Conservation (phyloP, 2,113 vertebrate genomes). For the Elephantulus edwardii region DNA sequence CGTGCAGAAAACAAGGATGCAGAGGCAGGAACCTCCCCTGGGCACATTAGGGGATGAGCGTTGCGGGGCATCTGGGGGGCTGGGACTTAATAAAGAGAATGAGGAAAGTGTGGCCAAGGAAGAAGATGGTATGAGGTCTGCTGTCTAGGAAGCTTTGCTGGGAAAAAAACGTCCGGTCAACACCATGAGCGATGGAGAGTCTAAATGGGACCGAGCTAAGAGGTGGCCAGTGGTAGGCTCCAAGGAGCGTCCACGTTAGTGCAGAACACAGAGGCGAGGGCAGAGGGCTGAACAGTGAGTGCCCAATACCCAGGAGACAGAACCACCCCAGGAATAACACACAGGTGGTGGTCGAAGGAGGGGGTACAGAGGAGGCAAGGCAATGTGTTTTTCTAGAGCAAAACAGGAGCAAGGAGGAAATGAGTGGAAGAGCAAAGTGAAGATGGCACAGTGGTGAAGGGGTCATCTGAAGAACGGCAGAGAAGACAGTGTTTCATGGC, state of each 20-base stretch:
- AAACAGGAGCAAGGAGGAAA: not conserved
- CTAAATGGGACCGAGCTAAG: not conserved
- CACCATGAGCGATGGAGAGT: not conserved
- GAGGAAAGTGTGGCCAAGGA: not conserved
- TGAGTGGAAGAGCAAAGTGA: not conserved
- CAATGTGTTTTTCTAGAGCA: not conserved
- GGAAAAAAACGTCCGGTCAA: not conserved
- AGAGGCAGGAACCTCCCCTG: not conserved
- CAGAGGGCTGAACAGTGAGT: not conserved
- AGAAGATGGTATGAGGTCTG: not conserved
- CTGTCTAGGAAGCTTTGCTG: not conserved
- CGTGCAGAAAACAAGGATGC: not conserved
- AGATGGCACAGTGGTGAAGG: not conserved
- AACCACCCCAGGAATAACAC: not conserved
- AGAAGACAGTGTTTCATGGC: not conserved
- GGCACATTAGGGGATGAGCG: not conserved
- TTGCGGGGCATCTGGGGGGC: not conserved
- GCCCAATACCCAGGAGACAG: not conserved
- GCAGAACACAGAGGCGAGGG: too few relatives aligned
- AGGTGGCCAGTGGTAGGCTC: not conserved
- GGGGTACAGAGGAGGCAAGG: not conserved
- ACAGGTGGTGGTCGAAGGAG: not conserved
- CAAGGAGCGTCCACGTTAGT: too few relatives aligned
- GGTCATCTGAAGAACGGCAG: not conserved
- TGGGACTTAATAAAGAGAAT: not conserved